phyloP scores from a whole-genome alignment of 2,113 vertebrate genomes.

The Bubo blakistoni region DNA sequence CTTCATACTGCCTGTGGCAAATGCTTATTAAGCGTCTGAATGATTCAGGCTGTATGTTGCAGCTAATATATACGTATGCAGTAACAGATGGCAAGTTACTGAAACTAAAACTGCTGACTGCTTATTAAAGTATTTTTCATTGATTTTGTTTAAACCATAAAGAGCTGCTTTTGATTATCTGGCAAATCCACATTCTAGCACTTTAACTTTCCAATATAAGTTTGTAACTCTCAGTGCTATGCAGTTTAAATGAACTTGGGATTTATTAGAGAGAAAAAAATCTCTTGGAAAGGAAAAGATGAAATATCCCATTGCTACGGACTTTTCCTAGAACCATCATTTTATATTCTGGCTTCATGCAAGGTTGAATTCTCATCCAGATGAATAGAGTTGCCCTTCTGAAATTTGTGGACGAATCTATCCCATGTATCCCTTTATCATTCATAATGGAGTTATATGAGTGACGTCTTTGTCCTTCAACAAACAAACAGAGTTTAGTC shows the following conservation, averaged over 20 bases:
- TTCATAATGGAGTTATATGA: neutral
- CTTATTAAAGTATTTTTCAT: conserved; percentile 31
- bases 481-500: neutral
- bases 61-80: neutral
- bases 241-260: neutral
- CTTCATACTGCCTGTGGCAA: neutral
- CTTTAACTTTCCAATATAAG: neutral
- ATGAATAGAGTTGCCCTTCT: neutral
- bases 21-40: neutral
- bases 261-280: conserved; percentile 25
- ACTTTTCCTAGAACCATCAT: neutral
- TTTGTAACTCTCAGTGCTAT: neutral
- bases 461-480: neutral
- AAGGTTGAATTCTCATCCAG: neutral
- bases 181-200: conserved; percentile 1
- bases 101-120: conserved; percentile 43
- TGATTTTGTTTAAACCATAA: conserved; percentile 32
- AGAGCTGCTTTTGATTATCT: conserved; percentile 25
- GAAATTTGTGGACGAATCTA: neutral
- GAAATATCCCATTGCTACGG: neutral
- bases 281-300: neutral
- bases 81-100: neutral
- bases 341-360: neutral
- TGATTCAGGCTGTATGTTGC: neutral
- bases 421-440: neutral